Percentiles rank a stretch among this genome's conserved stretches.
phyloP scores from a whole-genome alignment of 2,797 vertebrate species.

The Falco berigora region DNA sequence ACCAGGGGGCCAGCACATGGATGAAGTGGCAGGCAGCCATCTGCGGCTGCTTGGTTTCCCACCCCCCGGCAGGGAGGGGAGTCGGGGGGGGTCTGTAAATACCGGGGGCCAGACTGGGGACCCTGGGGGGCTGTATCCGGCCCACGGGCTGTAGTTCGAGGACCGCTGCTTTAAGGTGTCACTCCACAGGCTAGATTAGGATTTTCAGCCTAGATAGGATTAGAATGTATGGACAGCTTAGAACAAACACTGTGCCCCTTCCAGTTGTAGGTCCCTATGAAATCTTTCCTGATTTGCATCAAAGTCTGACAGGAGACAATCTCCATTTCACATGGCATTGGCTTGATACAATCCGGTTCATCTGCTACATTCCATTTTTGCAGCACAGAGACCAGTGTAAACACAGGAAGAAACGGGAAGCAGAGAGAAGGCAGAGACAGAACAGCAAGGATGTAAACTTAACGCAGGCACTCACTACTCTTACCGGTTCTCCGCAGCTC shows the following conservation, averaged over 20 bases:
- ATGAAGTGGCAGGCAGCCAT: too few species aligned
- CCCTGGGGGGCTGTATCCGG: too few species aligned
- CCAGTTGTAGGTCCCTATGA: neutral
- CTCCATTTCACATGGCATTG: neutral
- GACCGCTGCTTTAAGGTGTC: neutral
- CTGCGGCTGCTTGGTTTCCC: too few species aligned
- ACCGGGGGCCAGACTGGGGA: too few species aligned
- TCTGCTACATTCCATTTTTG: neutral
- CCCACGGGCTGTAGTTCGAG: too few species aligned
- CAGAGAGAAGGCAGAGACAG: neutral
- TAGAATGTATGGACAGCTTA: too few species aligned
- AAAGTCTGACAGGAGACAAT: neutral
- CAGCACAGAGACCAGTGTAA: neutral
- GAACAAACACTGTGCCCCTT: neutral
- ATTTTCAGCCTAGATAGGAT: neutral
- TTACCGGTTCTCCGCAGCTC: too few species aligned
- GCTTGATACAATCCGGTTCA: neutral
- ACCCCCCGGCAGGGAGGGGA: too few species aligned
- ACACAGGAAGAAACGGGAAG: too few species aligned
- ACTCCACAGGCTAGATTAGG: neutral
- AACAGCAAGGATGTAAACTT: neutral
- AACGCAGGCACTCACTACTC: neutral
- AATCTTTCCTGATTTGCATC: neutral
- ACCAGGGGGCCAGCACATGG: too few species aligned
- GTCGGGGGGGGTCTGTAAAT: too few species aligned